Base-by-base conservation (phyloP, 2,113 vertebrate species). In the Vidua macroura region DNA sequence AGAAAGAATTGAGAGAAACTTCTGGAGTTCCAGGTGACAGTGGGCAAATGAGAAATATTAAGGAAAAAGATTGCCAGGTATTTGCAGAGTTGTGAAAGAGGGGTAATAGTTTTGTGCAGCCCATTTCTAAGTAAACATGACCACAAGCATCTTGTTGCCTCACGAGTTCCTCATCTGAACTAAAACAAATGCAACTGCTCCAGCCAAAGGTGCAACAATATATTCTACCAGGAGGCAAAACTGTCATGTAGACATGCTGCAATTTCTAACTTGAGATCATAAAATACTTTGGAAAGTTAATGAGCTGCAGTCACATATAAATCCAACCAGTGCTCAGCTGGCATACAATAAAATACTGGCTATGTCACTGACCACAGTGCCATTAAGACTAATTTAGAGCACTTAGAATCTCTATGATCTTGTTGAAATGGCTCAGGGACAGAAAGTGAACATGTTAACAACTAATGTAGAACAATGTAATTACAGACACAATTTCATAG, bases 261-360 rank as follows among this genome's bases (percentile, higher is more conserved):
- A 43, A 43, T 90, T 94, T 90, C 79, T 92, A 94, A 95, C 80
- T 77, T 67, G 68, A 94, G 76, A 92, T 88, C 88, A 88, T 95
- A 90, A 96, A 96, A 92, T 86, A 88, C 76, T 88, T 88, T 16
- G 33, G 76, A 58, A 96, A 96, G 86, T 94, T 96, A 95, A 95
- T 96, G 92, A 96, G 88, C 90, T 95, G 86, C 83, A 90, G 43
- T 92, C 33, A 22, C 43, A 88, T 77, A 96, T 95, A 96, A 95
- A 96, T 96, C 76, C 44, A 33, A 90, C 59, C 60, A 95, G 70
- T 70, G 76, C 48, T 96, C 83, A 94, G 35, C 83, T 59, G 48
- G 91, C 86, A 77, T 74, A 94, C 92, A 88, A 77, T 88, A 94
- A 88, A 95, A 94, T 75, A 94, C 53, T 59, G 52, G 53, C 84